Evolutionary conservation across 2,797 vertebrate genomes (phyloP), one percentile per base, ranked within the genome.

Genomic region (Halcyon badia): DNA sequence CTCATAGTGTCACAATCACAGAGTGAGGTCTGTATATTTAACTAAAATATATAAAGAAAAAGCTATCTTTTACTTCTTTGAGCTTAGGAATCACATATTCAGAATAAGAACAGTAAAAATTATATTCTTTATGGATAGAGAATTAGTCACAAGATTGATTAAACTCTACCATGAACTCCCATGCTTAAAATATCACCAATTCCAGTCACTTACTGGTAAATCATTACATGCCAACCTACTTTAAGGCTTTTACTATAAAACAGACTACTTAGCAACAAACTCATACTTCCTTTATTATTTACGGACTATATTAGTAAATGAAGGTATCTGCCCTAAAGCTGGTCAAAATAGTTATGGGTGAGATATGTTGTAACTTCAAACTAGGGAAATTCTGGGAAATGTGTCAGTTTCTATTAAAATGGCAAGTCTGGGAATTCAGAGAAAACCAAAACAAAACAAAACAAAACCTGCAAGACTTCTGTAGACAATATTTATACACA

Each of bases 181-280:
- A 6, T 41, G 24, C 25, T 44, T 60, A 64, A 83, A 54, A 70
- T 54, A 78, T 31, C 28, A 51, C 24, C 5, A 22, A 9, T 79
- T 75, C 37, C 30, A 30, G 11, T 60, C 17, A 57, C 2, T 0
- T 31, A 31, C 30, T 19, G 5, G 12, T 83, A 49, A 69, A 86
- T 66, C 11, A 10, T 39, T 87, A 31, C 0, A 0, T 16, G 9
- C 1, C 22, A 61, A 39, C 2, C 2, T 57, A 15, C 14, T 54
- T 13, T 28, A 84, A 46, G 24, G 14, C 75, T 93, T 91, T 90
- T 62, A 49, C 5, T 60, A 7, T 65, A 73, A 82, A 85, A 57
- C 10, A 52, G 11, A 25, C 24, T 37, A 11, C 20, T 71, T 66
- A 60, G n/a, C 30, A 79, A 48, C 33, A 57, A 25, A 58, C 1